Evolutionary conservation across 2,888 invertebrate species (phyloP).

Genomic region (Hoplodrina blanda): DNA sequence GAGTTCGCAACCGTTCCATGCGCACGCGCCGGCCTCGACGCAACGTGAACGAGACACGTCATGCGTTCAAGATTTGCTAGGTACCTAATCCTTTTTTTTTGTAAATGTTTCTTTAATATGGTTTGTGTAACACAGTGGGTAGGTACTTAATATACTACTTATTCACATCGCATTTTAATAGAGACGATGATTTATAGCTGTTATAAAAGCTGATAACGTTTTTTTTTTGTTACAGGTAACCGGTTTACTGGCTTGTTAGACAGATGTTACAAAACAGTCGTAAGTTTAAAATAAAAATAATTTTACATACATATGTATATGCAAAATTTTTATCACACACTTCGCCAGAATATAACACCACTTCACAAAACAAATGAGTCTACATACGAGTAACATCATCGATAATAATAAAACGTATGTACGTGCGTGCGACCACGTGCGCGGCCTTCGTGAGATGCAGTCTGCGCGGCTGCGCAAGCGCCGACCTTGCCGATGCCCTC

Average conservation of each 20-base stretch:
- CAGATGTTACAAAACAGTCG: constrained; percentile 16
- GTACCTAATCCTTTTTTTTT: constrained; percentile 15
- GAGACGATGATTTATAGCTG: constrained; percentile 32
- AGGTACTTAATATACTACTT: neutral
- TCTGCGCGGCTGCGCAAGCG: constrained; percentile 56
- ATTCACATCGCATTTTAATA: constrained; percentile 9
- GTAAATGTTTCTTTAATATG: constrained; percentile 24
- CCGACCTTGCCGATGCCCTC: constrained; percentile 64
- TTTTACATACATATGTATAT: neutral
- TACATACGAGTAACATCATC: constrained; percentile 37
- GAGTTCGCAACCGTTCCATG: constrained; percentile 12
- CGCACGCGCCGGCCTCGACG: constrained; percentile 42
- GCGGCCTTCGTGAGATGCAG: constrained; percentile 63
- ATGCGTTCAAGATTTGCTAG: constrained; percentile 13
- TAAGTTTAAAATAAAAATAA: constrained; percentile 24
- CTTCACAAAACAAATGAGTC: constrained; percentile 30
- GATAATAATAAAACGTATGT: constrained; percentile 51
- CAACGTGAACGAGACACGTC: constrained; percentile 43
- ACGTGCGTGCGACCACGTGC: constrained; percentile 63
- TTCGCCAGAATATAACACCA: neutral
- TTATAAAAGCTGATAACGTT: constrained; percentile 36
- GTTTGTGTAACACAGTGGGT: constrained; percentile 42
- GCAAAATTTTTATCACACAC: neutral
- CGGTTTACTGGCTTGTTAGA: constrained; percentile 30
- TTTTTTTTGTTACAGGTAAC: constrained; percentile 57